Evolutionary conservation across 1,140 invertebrate genomes (phyloP), one percentile per base, ranked within the genome.

Genomic region (Cyphomyrmex costatus): DNA sequence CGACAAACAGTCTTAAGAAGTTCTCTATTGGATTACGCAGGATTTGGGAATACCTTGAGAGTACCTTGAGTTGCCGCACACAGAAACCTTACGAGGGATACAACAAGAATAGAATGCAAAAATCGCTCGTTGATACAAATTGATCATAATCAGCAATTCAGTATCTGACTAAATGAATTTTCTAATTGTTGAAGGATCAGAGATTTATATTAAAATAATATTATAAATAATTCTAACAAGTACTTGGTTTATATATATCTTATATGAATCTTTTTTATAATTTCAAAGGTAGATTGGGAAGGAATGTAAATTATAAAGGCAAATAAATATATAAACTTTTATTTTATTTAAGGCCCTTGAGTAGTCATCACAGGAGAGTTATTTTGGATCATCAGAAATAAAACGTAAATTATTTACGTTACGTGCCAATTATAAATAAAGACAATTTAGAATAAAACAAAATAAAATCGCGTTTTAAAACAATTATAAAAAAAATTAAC

Each of bases 1-100:
- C 94, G 90, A 60, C 90, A 94, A 95, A 94, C 92, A 93, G 92
- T 93, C 94, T 95, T 95, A 95, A 94, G 90, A 89, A 88, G 73
- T 80, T 76, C 63, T 93, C 90, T 93, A 95, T 95, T 95, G 89
- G 92, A 92, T 94, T 95, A 94, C 70, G 80, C 84, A 86, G 92
- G 94, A 94, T 95, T 94, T 88, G 77, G 68, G 94, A 95, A 95
- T 93, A 94, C 93, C 94, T 94, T 94, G 92, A 1, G 92, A 89
- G 91, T 92, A 94, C 92, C 90, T 93, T 94, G 88, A 93, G 85
- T 42, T 66, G 74, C 70, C 53, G 74, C 63, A 91, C 82, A 90
- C 83, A 85, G 92, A 92, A 92, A 88, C 92, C 92, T 77, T 92
- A 92, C 8, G 27, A 86, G 21, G 21, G 42, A 24, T 88, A n/a